Evolutionary conservation across 2,797 vertebrate genomes (phyloP), one percentile per base, ranked within the genome.

Genomic region (Taenioides sp.): DNA sequence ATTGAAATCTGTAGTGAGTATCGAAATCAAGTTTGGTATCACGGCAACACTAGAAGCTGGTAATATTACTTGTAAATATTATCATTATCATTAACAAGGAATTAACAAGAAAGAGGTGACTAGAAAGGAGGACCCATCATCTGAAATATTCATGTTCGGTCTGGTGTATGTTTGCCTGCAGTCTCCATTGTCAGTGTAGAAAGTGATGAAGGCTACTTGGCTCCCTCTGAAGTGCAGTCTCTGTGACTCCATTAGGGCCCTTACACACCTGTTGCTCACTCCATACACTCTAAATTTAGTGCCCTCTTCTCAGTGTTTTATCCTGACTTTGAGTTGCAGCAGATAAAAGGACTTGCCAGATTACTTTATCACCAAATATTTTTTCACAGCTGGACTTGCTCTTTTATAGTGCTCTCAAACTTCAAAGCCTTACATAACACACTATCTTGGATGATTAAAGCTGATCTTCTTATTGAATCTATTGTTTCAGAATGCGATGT

Each of bases 141-240:
- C 25, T 76, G 4, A 31, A 52, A 43, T 71, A 70, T 65, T 69
- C 3, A 62, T 79, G 17, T 68, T 50, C 59, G 55, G 49, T 23
- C 18, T 31, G 7, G 61, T 40, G 58, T 68, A 0, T 4, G 37
- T 60, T 12, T 65, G 37, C 27, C 22, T 7, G 34, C 37, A 0
- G 65, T 20, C 9, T 73, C 47, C 54, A 64, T 75, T 70, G 65
- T 71, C 66, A 54, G 58, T 31, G 66, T 67, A 27, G n/a, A 22
- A 54, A 70, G 50, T 68, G 68, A 76, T 83, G 75, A 83, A 84
- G 75, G 72, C 73, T 71, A 52, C 70, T 84, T 82, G 65, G 59
- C 28, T 67, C 49, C 65, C 78, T 87, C 82, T 89, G 78, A 86
- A 87, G 80, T 43, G 40, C 22, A 12, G 54, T 79, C 69, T 80